phyloP scores from a whole-genome alignment of 2,113 vertebrate species.

The Piprites chloris region DNA sequence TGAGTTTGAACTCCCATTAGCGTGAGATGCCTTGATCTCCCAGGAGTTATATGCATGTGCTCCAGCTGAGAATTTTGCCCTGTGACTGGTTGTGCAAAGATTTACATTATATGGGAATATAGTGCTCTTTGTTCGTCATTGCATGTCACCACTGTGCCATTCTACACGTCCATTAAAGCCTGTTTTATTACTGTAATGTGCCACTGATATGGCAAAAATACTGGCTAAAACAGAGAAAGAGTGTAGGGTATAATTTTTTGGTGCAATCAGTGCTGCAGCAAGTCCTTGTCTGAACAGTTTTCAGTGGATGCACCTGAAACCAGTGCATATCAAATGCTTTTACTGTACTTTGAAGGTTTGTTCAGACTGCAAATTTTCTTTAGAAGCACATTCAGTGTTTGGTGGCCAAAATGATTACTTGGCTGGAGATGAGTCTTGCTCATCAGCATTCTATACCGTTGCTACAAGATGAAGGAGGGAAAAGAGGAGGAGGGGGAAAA shows the following conservation, averaged over 20 bases:
- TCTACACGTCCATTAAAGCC: neutral
- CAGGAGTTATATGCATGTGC: neutral
- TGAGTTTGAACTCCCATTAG: neutral
- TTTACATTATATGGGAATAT: neutral
- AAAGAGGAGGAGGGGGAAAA: neutral
- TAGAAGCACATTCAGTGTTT: neutral
- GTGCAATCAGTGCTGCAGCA: neutral
- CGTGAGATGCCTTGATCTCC: neutral
- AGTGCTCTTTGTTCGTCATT: neutral
- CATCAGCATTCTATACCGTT: slow-evolving; percentile 36
- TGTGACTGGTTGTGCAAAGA: neutral
- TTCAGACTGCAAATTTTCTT: slow-evolving; percentile 20
- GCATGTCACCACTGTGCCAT: neutral
- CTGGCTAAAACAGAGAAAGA: neutral
- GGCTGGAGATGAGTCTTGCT: neutral
- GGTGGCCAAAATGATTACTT: slow-evolving; percentile 21
- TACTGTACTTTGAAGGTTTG: neutral
- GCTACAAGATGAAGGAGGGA: neutral
- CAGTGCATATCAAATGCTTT: neutral
- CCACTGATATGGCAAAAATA: neutral
- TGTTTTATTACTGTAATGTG: neutral
- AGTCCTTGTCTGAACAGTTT: neutral
- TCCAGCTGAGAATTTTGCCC: neutral
- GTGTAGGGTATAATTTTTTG: neutral
- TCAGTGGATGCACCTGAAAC: neutral